These are phyloP conservation scores for Sussaba pulchella DNA, from an alignment of 2,888 invertebrate genomes.

Conservation along the genomic window DNA sequence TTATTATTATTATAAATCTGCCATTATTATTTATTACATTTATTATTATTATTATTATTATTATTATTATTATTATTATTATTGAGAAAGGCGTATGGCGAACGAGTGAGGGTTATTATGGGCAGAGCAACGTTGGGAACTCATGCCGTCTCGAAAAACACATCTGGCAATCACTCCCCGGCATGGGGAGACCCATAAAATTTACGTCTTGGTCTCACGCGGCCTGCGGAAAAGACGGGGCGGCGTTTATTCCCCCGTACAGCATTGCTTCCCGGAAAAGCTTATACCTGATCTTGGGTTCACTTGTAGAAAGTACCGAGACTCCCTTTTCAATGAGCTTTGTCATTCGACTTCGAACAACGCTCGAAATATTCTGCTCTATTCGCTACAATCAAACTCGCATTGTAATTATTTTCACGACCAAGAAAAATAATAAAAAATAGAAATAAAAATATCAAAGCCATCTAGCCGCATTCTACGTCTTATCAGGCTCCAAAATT, in stretches of 20 bases:
- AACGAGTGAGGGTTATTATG: background rate
- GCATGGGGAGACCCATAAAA: conserved; percentile 34
- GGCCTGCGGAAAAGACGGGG: conserved; percentile 51
- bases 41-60: too few species aligned
- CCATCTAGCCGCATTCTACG: too few species aligned
- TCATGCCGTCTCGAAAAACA: conserved; percentile 30
- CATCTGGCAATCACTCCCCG: conserved; percentile 48
- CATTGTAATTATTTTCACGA: too few species aligned
- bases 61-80: too few species aligned
- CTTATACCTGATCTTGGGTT: conserved; percentile 63
- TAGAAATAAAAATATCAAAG: too few species aligned
- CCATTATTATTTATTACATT: too few species aligned
- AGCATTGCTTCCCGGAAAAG: conserved; percentile 63
- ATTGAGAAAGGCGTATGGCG: background rate
- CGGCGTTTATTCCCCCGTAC: conserved; percentile 2
- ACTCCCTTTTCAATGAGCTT: conserved; percentile 19
- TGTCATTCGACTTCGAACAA: too few species aligned
- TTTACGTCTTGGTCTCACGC: conserved; percentile 29
- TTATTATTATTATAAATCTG: too few species aligned
- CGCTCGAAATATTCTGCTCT: too few species aligned
- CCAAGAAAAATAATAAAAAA: too few species aligned
- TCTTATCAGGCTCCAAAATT: too few species aligned
- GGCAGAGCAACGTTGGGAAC: background rate
- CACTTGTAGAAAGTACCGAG: conserved; percentile 46
- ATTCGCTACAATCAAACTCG: too few species aligned